A percentile compares a stretch with the other conserved stretches of the same genome.
Evolutionary conservation across 2,888 invertebrate species (phyloP).

Genomic region (Acleris literana): DNA sequence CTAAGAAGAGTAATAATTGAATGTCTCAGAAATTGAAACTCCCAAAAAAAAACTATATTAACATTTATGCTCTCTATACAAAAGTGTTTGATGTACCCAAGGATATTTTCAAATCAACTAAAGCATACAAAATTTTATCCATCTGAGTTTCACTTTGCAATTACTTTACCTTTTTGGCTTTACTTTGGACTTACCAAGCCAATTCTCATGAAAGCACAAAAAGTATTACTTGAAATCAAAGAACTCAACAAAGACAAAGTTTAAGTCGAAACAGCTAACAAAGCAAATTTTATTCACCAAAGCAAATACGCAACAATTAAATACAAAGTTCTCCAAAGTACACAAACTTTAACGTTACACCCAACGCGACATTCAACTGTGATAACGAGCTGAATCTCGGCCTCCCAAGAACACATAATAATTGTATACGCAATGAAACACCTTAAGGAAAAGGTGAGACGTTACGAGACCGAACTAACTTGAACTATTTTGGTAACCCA

Average conservation of each 20-base stretch:
- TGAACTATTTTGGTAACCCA: constrained; percentile 19
- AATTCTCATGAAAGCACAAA: neutral
- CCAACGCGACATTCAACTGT: constrained; percentile 40
- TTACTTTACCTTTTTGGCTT: no score
- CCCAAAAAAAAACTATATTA: no score
- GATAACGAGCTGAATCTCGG: constrained; percentile 41
- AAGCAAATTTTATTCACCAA: constrained; percentile 11
- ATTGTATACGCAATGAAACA: constrained; percentile 48
- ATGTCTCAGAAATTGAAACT: no score
- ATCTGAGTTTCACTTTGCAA: neutral
- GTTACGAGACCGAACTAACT: constrained; percentile 34
- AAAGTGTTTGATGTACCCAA: no score
- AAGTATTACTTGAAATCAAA: no score
- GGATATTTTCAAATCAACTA: no score
- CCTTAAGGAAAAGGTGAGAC: constrained; percentile 43
- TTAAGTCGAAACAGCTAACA: neutral
- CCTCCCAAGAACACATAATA: constrained; percentile 41
- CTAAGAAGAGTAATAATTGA: no score
- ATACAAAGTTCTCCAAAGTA: constrained; percentile 32
- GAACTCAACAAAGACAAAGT: neutral
- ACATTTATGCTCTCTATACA: no score
- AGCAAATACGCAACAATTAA: constrained; percentile 22
- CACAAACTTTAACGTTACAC: constrained; percentile 38
- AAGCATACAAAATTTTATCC: neutral
- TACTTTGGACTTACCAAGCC: neutral